These are phyloP conservation scores for Dastarcus helophoroides DNA, from an alignment of 2,888 invertebrate genomes.

Conservation along the genomic window DNA sequence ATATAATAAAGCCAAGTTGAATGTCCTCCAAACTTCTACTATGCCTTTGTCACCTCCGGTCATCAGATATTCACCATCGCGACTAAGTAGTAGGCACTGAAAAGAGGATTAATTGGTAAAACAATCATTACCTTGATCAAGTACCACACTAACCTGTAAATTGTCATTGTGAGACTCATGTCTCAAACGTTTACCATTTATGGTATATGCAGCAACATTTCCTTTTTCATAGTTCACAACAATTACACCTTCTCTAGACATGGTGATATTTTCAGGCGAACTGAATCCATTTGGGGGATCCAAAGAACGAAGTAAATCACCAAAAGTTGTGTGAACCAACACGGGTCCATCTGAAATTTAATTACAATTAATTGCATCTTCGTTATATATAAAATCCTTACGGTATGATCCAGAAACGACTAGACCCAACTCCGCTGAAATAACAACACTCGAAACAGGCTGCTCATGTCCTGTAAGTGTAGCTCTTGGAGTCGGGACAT, in stretches of 20 bases:
- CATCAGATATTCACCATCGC: slow-evolving; percentile 98
- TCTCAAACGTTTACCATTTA: slow-evolving; percentile 82
- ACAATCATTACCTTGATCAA: no score
- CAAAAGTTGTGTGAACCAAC: slow-evolving; percentile 94
- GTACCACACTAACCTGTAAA: slow-evolving; percentile 59
- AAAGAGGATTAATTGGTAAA: no score
- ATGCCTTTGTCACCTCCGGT: slow-evolving; percentile 95
- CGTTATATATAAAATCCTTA: slow-evolving; percentile 29
- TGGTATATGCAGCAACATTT: slow-evolving; percentile 86
- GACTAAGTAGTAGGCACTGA: slow-evolving; percentile 82
- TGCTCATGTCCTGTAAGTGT: slow-evolving; percentile 97
- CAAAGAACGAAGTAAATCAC: slow-evolving; percentile 87
- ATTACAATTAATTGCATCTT: slow-evolving; percentile 6
- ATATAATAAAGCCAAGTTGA: slow-evolving; percentile 92
- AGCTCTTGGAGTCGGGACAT: slow-evolving; percentile 89
- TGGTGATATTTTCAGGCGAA: slow-evolving; percentile 76
- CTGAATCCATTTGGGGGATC: slow-evolving; percentile 65
- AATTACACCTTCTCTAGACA: slow-evolving; percentile 93
- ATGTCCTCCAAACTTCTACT: slow-evolving; percentile 97
- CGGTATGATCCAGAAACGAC: slow-evolving; percentile 87
- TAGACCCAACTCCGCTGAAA: slow-evolving; percentile 94
- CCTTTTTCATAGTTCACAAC: slow-evolving; percentile 89
- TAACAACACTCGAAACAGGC: slow-evolving; percentile 87
- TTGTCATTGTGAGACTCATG: slow-evolving; percentile 90
- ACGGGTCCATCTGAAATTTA: slow-evolving; percentile 75